Base-by-base conservation (phyloP, 2,113 vertebrate species). In the Podilymbus podiceps region DNA sequence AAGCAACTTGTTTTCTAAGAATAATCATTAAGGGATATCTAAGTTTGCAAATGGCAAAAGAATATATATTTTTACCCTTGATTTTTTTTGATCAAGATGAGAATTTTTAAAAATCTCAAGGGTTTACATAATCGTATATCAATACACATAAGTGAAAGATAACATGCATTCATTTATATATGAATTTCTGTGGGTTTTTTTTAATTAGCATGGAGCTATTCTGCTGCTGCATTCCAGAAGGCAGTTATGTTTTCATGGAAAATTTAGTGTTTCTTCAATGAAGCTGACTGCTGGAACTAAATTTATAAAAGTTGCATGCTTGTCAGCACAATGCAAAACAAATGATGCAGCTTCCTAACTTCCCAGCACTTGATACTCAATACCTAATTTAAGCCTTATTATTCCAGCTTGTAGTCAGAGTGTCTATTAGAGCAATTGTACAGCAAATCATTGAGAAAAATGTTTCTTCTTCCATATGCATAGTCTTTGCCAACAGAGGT, bases 221-320 rank as follows among this genome's bases (percentile, higher is more conserved):
- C 19, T 60, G 35, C 60, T 85, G 30, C 55, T 69, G 38, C 87
- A 55, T 67, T 64, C 59, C 78, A 92, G 90, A 92, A 91, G 90
- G 46, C 52, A 66, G 11, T 47, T 88, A 90, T 8, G 25, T 84
- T 95, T 97, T 77, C 63, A 82, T 12, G 67, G 90, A 87, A 95
- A 97, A 95, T 89, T 73, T 89, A 93, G 28, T 62, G 40, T 82
- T 95, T 80, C 53, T 88, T 77, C 85, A 77, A 59, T 86, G 35
- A 73, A 85, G 49, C 50, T 96, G 85, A 94, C 42, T 91, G 59
- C 30, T 85, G 38, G 77, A 96, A 93, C 47, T 71, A 76, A 86
- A 95, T 49, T 91, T 31, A 85, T 89, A 62, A 52, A 90, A 95
- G 81, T 35, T 64, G 35, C 25, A 64, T 79, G 59, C 64, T 81